Evolutionary conservation across 2,888 invertebrate species (phyloP), one percentile per base, ranked within the genome.

Genomic region (Andrena bicolor): DNA sequence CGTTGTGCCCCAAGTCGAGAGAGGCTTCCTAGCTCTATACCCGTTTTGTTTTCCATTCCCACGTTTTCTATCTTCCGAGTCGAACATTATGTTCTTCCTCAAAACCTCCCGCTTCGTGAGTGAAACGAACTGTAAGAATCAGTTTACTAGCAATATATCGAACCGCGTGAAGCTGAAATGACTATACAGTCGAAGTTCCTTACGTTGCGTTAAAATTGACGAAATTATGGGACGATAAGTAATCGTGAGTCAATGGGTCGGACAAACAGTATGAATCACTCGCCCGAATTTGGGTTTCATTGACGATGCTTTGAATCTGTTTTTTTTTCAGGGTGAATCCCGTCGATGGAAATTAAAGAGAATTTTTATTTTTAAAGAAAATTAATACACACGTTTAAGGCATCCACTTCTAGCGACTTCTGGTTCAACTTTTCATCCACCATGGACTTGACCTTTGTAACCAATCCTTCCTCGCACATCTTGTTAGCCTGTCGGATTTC

Each of bases 401-500:
- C 88, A 8, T 90, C 91, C 41, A 93, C 71, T 79, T 93, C 93
- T 63, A 76, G 73, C 13, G 84, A 85, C 69, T 86, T 92, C 71
- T 90, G 88, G 53, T 88, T 88, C 32, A 91, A 82, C 60, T 90
- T 90, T 2, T 91, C 91, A 16, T 93, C 92, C 7, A 94, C 79
- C 85, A 93, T 90, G 1, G 91, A 87, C 70, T 91, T 92, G 10
- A 94, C 90, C 86, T 92, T 92, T 60, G 90, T 86, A 41, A 93
- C 89, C 84, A 94, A 89, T 68, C 91, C 90, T 69, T 94, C 94
- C 74, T 94, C 94, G 48, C 93, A 90, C 2, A 90, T 82, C 85
- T 90, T 91, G 32, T 92, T 93, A 5, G 94, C 94, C 82, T 94
- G 93, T 82, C 94, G 89, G 49, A 94, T 92, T 86, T 94, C 94